Percentiles rank a stretch among this genome's conserved stretches.
Evolutionary conservation across 2,888 invertebrate species (phyloP).

Genomic region (Rhimphoctona megacephalus): DNA sequence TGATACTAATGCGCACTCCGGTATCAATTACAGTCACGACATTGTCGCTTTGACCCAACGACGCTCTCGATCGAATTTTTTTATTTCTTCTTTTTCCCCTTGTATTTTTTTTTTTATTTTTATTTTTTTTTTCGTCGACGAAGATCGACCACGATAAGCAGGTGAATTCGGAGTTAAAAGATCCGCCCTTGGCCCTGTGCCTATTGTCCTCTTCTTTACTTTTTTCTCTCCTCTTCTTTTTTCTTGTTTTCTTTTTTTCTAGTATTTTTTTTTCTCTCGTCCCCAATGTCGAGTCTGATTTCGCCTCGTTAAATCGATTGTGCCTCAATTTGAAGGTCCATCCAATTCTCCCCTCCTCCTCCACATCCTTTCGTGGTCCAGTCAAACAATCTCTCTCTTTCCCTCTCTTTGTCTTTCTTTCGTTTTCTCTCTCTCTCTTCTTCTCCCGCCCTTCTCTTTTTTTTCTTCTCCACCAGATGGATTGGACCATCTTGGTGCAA

Average conservation of each 20-base stretch:
- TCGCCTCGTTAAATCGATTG: slow-evolving; percentile 82
- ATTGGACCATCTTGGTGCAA: slow-evolving; percentile 39
- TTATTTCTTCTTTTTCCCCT: slow-evolving; percentile 11
- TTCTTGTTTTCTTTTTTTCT: neutral
- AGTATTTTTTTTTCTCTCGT: slow-evolving; percentile 8
- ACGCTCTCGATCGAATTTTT: slow-evolving; percentile 34
- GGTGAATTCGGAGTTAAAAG: slow-evolving; percentile 75
- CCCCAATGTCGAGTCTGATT: slow-evolving; percentile 69
- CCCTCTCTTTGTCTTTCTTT: slow-evolving; percentile 8
- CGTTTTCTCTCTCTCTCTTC: neutral
- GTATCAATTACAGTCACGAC: slow-evolving; percentile 71
- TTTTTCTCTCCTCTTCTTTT: neutral
- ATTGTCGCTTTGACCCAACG: slow-evolving; percentile 72
- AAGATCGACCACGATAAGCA: slow-evolving; percentile 30
- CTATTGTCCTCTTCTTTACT: neutral
- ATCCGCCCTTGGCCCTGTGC: slow-evolving; percentile 81
- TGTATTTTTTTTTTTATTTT: neutral
- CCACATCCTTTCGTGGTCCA: slow-evolving; percentile 6
- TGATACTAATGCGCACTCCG: slow-evolving; percentile 66
- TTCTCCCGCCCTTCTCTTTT: slow-evolving; percentile 5
- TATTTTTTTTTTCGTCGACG: slow-evolving; percentile 44
- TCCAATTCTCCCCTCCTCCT: slow-evolving; percentile 28
- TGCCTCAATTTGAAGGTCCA: slow-evolving; percentile 77
- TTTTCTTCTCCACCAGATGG: slow-evolving; percentile 17
- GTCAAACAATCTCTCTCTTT: neutral